Percentiles rank a stretch among this genome's conserved stretches.
Evolutionary conservation across 2,888 invertebrate genomes (phyloP).

Genomic region (Cyaniris semiargus): DNA sequence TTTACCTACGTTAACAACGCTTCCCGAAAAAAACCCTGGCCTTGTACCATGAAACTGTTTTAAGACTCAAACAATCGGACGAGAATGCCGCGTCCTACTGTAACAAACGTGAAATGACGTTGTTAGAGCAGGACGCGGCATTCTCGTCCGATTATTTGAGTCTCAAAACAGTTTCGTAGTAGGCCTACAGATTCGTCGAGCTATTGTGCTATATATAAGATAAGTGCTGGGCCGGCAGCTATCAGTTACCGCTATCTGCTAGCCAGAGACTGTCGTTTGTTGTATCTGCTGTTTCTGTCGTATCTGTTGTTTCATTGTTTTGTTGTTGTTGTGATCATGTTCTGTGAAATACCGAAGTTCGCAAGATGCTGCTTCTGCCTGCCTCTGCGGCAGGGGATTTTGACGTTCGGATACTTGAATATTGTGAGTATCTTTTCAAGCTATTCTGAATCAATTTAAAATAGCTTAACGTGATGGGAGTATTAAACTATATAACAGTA

Average conservation of each 20-base stretch:
- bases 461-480: neutral
- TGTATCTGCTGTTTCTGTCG: neutral
- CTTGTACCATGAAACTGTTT: no score
- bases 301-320: neutral
- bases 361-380: conserved; percentile 66
- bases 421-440: conserved; percentile 54
- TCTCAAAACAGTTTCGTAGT: no score
- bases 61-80: no score
- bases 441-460: neutral
- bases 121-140: no score
- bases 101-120: no score
- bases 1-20: neutral
- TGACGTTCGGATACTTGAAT: conserved; percentile 61
- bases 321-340: conserved; percentile 50
- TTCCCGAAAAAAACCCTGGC: neutral
- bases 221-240: neutral
- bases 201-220: conserved; percentile 14
- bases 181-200: neutral
- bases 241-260: neutral
- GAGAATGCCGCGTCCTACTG: no score
- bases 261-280: neutral
- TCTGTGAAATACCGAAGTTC: conserved; percentile 58
- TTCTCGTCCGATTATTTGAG: no score
- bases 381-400: conserved; percentile 60
- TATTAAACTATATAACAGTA: neutral